Conservation (phyloP, 2,113 vertebrate genomes). For the Cathartes aura region DNA sequence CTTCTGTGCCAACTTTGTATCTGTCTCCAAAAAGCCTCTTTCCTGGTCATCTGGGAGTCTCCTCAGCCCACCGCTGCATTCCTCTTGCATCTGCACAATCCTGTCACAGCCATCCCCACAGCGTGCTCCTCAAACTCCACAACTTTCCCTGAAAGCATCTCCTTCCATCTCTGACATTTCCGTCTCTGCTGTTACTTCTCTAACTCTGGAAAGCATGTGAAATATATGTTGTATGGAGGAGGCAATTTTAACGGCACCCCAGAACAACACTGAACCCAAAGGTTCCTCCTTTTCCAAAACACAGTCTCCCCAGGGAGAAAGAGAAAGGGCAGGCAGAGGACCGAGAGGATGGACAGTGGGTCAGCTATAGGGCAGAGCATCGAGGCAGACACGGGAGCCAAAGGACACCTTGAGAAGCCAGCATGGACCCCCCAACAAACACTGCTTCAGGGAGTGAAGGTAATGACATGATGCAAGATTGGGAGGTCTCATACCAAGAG, state of each 20-base stretch:
- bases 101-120: not conserved
- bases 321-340: not conserved
- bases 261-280: not conserved
- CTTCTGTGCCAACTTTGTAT: not conserved
- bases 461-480: not conserved
- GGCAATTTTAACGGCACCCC: not conserved
- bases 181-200: not conserved
- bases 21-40: not conserved
- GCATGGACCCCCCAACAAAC: not conserved
- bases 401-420: not conserved
- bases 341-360: not conserved
- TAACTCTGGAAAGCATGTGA: not conserved
- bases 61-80: not conserved
- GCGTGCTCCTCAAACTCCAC: not conserved
- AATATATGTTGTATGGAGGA: fast-evolving
- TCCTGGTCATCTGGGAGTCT: not conserved
- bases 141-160: not conserved
- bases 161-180: not conserved
- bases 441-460: not conserved
- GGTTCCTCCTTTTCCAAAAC: not conserved
- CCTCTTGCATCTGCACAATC: not conserved
- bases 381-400: not conserved
- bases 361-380: not conserved
- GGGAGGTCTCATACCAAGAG: not conserved
- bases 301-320: not conserved